Evolutionary conservation across 2,797 vertebrate genomes (phyloP).

Genomic region (Pseudopleuronectes americanus): DNA sequence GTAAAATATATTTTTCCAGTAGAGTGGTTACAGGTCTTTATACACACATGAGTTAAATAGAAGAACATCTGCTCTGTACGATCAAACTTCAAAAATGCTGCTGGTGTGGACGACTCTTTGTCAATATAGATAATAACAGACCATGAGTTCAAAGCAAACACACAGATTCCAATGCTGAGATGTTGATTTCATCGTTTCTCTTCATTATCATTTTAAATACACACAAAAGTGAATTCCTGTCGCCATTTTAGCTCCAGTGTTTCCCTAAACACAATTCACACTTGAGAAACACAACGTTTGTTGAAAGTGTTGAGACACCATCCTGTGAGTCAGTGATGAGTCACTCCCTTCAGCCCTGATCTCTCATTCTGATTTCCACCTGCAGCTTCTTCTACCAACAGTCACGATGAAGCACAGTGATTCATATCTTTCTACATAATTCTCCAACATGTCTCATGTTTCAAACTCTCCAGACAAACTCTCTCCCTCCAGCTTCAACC

Average conservation of each 20-base stretch:
- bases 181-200: no score
- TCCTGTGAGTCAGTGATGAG: slow-evolving; percentile 9
- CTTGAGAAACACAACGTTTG: no score
- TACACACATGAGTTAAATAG: no score
- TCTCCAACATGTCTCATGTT: background rate
- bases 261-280: background rate
- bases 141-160: no score
- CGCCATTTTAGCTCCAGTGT: background rate
- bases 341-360: slow-evolving; percentile 22
- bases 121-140: no score
- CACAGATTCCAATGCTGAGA: no score
- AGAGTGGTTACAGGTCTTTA: background rate
- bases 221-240: no score
- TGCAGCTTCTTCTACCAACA: slow-evolving; percentile 16
- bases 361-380: no score
- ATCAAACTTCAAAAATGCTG: background rate
- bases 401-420: background rate
- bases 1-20: background rate
- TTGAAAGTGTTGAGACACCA: no score
- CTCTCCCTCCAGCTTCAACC: slow-evolving; percentile 7
- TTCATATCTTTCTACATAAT: slow-evolving; percentile 27
- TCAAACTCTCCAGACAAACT: slow-evolving; percentile 1
- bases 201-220: no score
- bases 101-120: no score
- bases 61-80: background rate